phyloP scores from a whole-genome alignment of 1,140 invertebrate species.

The Archivesica marissinica region DNA sequence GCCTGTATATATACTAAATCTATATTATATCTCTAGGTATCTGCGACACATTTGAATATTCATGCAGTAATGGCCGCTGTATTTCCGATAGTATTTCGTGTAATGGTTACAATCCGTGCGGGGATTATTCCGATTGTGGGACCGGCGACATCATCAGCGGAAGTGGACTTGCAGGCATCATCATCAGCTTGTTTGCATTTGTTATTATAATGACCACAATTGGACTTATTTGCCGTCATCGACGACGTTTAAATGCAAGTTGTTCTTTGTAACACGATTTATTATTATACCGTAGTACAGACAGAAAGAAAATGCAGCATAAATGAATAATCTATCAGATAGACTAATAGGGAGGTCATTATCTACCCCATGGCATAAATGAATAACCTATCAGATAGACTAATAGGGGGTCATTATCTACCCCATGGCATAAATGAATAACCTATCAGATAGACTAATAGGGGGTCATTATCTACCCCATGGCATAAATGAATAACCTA shows the following conservation, averaged over 20 bases:
- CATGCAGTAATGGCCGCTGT: constrained; percentile 50
- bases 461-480: too few species aligned
- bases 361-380: too few species aligned
- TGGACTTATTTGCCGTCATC: background rate
- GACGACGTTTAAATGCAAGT: background rate
- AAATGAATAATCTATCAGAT: too few species aligned
- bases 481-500: too few species aligned
- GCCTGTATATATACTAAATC: too few species aligned
- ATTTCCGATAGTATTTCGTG: constrained; percentile 19
- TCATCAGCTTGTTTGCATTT: background rate
- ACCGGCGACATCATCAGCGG: background rate
- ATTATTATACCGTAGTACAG: background rate
- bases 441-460: too few species aligned
- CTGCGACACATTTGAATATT: constrained; percentile 1
- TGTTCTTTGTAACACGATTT: too few species aligned
- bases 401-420: too few species aligned
- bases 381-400: too few species aligned
- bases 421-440: too few species aligned
- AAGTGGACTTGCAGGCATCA: background rate
- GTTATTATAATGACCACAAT: background rate
- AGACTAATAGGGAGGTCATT: too few species aligned
- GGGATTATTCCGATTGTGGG: constrained; percentile 51
- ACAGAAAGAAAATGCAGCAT: too few species aligned
- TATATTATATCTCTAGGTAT: background rate
- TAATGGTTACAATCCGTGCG: constrained; percentile 56